Evolutionary conservation across 2,888 invertebrate genomes (phyloP).

Genomic region (Nemurella pictetii): DNA sequence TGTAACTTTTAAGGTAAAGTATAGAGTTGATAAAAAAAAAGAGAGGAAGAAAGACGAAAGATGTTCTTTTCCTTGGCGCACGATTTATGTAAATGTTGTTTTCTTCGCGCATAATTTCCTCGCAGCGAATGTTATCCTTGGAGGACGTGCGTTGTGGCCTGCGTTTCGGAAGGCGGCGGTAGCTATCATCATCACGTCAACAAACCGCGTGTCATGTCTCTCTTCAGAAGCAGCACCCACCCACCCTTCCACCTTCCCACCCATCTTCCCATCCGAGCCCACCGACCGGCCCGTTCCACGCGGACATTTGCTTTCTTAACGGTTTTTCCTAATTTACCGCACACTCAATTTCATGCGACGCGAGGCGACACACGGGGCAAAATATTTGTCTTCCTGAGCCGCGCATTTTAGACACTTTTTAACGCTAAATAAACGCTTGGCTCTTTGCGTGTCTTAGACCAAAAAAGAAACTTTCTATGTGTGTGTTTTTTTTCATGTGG

Average conservation of each 20-base stretch:
- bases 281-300: background rate
- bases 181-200: constrained; percentile 4
- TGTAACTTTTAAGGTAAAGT: background rate
- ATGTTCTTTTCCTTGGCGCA: background rate
- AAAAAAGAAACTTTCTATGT: background rate
- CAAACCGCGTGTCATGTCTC: background rate
- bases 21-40: background rate
- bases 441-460: background rate
- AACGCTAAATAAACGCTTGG: background rate
- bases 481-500: background rate
- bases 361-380: background rate
- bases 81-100: constrained; percentile 31
- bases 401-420: background rate
- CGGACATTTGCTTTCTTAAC: background rate
- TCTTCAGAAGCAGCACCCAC: too few relatives aligned
- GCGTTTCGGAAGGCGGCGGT: background rate
- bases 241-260: background rate
- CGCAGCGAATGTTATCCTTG: background rate
- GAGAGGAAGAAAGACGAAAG: background rate
- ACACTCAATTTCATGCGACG: constrained; percentile 2
- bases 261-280: background rate
- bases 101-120: constrained; percentile 12
- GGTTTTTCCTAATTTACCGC: constrained; percentile 18
- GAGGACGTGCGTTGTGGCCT: background rate
- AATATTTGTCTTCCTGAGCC: constrained; percentile 10